phyloP scores from a whole-genome alignment of 2,888 invertebrate species.

The Pinctada fucata region DNA sequence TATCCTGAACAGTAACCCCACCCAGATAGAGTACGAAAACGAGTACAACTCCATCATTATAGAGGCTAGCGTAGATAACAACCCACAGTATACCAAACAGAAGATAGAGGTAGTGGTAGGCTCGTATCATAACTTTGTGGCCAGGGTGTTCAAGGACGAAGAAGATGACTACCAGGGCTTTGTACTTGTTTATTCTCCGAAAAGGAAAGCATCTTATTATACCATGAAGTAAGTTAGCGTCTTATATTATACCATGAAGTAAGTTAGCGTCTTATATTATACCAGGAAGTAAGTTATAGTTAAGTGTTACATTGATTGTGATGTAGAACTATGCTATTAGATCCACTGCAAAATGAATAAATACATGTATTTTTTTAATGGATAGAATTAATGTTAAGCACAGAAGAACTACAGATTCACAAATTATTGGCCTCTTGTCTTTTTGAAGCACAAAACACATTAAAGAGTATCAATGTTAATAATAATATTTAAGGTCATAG shows the following conservation, averaged over 20 bases:
- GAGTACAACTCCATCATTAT: constrained; percentile 81
- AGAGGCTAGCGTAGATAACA: constrained; percentile 83
- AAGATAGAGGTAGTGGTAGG: constrained; percentile 87
- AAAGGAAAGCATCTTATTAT: constrained; percentile 94
- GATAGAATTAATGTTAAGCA: too few relatives aligned
- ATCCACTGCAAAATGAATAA: too few relatives aligned
- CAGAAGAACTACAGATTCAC: too few relatives aligned
- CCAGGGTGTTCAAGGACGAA: constrained; percentile 74
- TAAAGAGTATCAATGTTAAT: too few relatives aligned
- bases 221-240: constrained; percentile 84
- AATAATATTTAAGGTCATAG: too few relatives aligned
- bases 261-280: constrained; percentile 72
- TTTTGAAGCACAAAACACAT: too few relatives aligned
- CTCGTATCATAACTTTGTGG: constrained; percentile 89
- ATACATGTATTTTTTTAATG: too few relatives aligned
- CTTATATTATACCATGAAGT: constrained; percentile 85
- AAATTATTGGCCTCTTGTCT: too few relatives aligned
- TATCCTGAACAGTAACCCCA: constrained; percentile 90
- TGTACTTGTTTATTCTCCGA: constrained; percentile 95
- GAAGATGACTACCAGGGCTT: constrained; percentile 89
- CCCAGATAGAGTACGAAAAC: constrained; percentile 87
- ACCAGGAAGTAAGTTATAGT: constrained; percentile 84
- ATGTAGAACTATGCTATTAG: too few relatives aligned
- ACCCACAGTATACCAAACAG: constrained; percentile 92
- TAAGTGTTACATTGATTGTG: constrained; percentile 77